Conservation (phyloP, 1,140 invertebrate genomes). For the Hyphantria cunea region DNA sequence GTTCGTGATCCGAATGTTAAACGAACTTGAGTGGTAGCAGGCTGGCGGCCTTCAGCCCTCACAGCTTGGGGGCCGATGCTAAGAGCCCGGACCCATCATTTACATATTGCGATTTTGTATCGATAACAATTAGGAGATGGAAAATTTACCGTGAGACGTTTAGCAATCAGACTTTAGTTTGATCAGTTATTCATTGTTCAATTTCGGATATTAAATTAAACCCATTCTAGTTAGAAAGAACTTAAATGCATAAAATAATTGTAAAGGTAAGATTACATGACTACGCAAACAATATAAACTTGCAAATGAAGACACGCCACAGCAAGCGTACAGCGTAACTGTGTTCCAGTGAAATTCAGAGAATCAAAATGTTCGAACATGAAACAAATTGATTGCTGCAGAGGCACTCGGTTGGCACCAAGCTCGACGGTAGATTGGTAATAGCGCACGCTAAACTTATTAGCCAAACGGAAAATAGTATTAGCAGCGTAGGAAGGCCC, state of each 20-base stretch:
- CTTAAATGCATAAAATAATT: conserved; percentile 19
- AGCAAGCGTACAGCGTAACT: too few relatives aligned
- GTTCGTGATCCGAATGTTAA: conserved; percentile 74
- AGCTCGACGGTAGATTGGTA: conserved; percentile 74
- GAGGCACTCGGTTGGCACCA: conserved; percentile 56
- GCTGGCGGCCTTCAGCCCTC: conserved; percentile 37
- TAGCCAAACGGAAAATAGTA: conserved; percentile 77
- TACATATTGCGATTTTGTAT: conserved; percentile 75
- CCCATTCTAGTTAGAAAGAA: not conserved
- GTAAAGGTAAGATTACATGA: conserved; percentile 34
- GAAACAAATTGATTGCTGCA: conserved; percentile 76
- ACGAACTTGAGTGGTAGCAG: conserved; percentile 61
- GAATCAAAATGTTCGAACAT: conserved; percentile 74
- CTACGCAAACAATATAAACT: conserved; percentile 45
- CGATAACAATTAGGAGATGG: conserved; percentile 64
- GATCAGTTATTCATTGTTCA: conserved; percentile 19
- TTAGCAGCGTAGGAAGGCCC: conserved; percentile 66
- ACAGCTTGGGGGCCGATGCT: conserved; percentile 37
- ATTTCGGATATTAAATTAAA: conserved; percentile 5
- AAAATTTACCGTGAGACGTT: conserved; percentile 42
- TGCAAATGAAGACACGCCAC: conserved; percentile 58
- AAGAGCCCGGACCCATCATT: conserved; percentile 57
- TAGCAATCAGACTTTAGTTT: conserved; percentile 39
- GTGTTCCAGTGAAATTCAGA: conserved; percentile 51
- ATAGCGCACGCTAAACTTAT: conserved; percentile 80